Evolutionary conservation across 1,140 invertebrate genomes (phyloP), one percentile per base, ranked within the genome.

Genomic region (Aphis gossypii): DNA sequence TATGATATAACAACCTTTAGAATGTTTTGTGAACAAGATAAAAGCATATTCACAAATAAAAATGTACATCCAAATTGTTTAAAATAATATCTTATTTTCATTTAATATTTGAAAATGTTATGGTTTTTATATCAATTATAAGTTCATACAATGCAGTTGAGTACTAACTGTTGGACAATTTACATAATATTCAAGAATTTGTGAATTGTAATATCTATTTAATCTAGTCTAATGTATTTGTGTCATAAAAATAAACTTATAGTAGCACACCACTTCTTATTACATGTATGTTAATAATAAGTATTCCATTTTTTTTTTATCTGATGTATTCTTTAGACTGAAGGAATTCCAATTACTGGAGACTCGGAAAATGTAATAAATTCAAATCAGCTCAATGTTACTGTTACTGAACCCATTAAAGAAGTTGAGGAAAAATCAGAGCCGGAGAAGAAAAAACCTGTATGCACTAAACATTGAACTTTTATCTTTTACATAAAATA

Each of bases 351-450:
- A 87, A n/a, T n/a, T 60, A 48, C 54, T 60, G 30, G n/a, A 38
- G 56, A 93, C 14, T 93, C 82, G 18, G 87, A 93, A 60, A 88
- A 35, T 60, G 20, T 1, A 48, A 54, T 51, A 54, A 84, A 87
- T 56, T 60, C 84, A 60, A 88, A 35, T 88, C 89, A 90, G 8
- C 38, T 51, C 8, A 93, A 93, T 93, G 48, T 54, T 41, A 76
- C 54, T 87, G 41, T 88, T 68, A 48, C 51, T n/a, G 86, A 93
- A 93, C 8, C 30, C 25, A 14, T 20, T 18, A 76, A 68, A 35
- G 87, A 90, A 54, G 41, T 90, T 41, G 88, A 89, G 9, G 68
- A 76, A 89, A 90, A 90, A 44, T 25, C 35, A 94, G 89, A 94
- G n/a, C n/a, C 88, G 0, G 88, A 89, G 25, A 94, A 89, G 20